Conservation (phyloP, 2,888 invertebrate genomes). For the Noctua janthe region DNA sequence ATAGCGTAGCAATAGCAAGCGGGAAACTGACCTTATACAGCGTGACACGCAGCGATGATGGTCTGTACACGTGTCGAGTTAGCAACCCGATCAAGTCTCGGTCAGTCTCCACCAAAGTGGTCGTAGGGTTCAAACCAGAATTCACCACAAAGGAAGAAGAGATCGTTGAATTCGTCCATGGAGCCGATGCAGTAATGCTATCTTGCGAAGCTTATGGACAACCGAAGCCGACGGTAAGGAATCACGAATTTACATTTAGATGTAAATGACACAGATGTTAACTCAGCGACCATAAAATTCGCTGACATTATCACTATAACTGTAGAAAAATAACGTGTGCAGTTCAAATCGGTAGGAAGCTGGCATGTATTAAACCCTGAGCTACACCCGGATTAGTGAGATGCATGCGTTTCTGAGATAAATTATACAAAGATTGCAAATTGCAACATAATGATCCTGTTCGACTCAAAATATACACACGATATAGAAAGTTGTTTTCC, state of each 20-base stretch:
- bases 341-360: no score
- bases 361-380: neutral
- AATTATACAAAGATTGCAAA: no score
- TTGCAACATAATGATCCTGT: no score
- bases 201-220: slow-evolving; percentile 72
- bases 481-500: no score
- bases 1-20: slow-evolving; percentile 56
- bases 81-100: slow-evolving; percentile 66
- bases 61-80: slow-evolving; percentile 78
- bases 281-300: neutral
- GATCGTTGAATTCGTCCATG: slow-evolving; percentile 64
- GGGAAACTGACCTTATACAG: slow-evolving; percentile 68
- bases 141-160: slow-evolving; percentile 67
- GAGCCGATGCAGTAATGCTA: slow-evolving; percentile 61
- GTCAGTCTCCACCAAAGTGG: slow-evolving; percentile 67
- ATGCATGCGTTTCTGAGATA: neutral
- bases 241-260: neutral
- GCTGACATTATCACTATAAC: neutral
- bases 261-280: neutral
- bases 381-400: neutral
- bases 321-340: no score
- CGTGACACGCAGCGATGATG: slow-evolving; percentile 68
- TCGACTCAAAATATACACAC: no score
- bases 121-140: slow-evolving; percentile 73
- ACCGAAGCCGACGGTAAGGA: slow-evolving; percentile 72